Base-by-base conservation (phyloP, 2,888 invertebrate species). In the Trichogramma dendrolimi region DNA sequence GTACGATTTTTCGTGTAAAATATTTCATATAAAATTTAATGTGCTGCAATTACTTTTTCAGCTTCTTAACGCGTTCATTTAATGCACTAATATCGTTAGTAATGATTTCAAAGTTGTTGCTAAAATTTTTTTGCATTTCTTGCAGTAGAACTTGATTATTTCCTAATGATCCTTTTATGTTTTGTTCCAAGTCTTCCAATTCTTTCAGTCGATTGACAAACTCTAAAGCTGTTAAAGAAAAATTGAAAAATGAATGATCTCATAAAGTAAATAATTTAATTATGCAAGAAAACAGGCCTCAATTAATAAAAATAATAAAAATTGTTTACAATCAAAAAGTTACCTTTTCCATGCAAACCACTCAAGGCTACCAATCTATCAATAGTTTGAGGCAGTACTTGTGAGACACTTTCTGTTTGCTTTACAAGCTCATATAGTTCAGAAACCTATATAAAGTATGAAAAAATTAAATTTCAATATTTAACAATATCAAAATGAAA, bases 311-410 rank as follows among this genome's bases (percentile, higher is more conserved):
- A 27, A 27, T 27, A 27, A 27, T 3, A 27, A 27, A 27, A 27
- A 27, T 27, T 27, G 1, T 27, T 27, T 27, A 2, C 27, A 61
- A 41, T 58, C 10, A 60, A 51, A 43, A 48, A 60, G 66, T 77
- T 80, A 94, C 95, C 95, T 86, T 94, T 93, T 78, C 90, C 90
- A 75, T 97, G 96, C 5, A 97, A 81, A 4, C 88, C 86, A 79
- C 94, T 92, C 4, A 97, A 81, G 2, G 94, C 90, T 70, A 90
- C 86, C 84, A 97, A 87, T 60, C 96, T 85, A 70, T 94, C 91
- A 44, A 96, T 84, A 39, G 91, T 86, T 71, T 88, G 87, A 0
- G 92, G 92, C 63, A 93, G 75, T 62, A 93, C 84, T 76, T 92
- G 89, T 55, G 88, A 85, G 64, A 92, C 84, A 7, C 88, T 86